Evolutionary conservation across 2,113 vertebrate species (phyloP).

Genomic region (Chlorocebus sabaeus): DNA sequence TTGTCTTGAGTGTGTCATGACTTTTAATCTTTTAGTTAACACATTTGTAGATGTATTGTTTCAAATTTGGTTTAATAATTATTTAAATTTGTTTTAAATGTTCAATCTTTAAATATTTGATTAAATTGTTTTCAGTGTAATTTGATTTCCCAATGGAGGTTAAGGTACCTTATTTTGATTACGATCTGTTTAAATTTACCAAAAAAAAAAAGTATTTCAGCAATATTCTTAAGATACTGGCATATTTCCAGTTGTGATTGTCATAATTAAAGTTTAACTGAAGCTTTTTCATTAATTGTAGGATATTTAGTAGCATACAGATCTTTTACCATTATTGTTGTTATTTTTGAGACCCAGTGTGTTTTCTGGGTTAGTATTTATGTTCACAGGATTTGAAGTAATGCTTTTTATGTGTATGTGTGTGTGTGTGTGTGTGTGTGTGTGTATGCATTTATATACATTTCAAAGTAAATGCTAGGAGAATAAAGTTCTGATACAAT

Average conservation of each 20-base stretch:
- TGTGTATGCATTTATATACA: neutral
- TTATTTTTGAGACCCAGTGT: too few relatives aligned
- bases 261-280: neutral
- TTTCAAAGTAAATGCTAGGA: neutral
- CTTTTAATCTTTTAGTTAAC: slow-evolving; percentile 1
- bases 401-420: neutral
- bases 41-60: neutral
- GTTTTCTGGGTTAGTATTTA: too few relatives aligned
- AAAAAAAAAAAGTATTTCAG: neutral
- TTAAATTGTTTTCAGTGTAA: neutral
- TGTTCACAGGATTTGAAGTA: neutral
- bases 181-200: neutral
- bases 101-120: neutral
- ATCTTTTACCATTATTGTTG: too few relatives aligned
- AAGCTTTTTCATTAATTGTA: neutral
- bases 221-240: neutral
- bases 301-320: neutral
- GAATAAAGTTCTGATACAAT: neutral
- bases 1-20: neutral
- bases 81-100: neutral
- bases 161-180: neutral
- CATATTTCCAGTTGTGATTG: neutral
- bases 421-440: too few relatives aligned
- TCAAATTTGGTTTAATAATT: neutral
- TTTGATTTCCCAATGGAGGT: neutral